A percentile compares a stretch with the other conserved stretches of the same genome.
Conservation (phyloP, 2,888 invertebrate species). For the Rhingia rostrata region DNA sequence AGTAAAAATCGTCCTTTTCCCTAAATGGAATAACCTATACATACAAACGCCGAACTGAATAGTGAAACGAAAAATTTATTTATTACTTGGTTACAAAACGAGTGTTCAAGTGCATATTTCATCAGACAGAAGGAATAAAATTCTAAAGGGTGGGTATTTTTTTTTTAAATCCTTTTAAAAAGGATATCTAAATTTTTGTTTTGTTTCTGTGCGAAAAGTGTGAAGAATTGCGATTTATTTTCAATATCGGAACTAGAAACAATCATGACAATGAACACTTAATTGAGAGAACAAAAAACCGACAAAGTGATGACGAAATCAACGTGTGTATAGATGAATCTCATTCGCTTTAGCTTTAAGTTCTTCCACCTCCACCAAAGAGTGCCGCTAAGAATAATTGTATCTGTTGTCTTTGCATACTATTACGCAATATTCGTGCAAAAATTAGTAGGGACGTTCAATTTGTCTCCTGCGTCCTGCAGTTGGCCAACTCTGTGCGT, state of each 20-base stretch:
- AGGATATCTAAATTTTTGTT: constrained; percentile 6
- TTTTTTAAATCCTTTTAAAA: constrained; percentile 3
- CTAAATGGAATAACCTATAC: constrained; percentile 53
- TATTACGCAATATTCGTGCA: constrained; percentile 40
- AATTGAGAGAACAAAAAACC: constrained; percentile 9
- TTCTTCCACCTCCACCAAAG: constrained; percentile 13
- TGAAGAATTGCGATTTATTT: constrained; percentile 8
- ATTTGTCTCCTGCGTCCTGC: not conserved
- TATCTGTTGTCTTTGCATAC: not conserved
- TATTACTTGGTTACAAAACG: not conserved
- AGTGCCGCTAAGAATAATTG: constrained; percentile 24
- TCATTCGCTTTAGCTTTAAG: constrained; percentile 16
- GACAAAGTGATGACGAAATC: constrained; percentile 59
- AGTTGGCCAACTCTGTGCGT: not conserved
- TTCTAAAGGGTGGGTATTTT: constrained; percentile 57
- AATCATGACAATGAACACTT: constrained; percentile 45
- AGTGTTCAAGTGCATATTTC: constrained; percentile 25
- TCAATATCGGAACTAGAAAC: not conserved
- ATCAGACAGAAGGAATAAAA: constrained; percentile 1
- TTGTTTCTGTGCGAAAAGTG: constrained; percentile 23
- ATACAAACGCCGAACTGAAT: constrained; percentile 21
- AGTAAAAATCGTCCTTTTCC: constrained; percentile 42
- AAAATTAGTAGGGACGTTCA: not conserved
- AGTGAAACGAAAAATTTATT: constrained; percentile 8
- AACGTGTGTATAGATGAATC: constrained; percentile 54